These are phyloP conservation scores for Microctonus brassicae DNA, from an alignment of 2,888 invertebrate species.

Conservation along the genomic window DNA sequence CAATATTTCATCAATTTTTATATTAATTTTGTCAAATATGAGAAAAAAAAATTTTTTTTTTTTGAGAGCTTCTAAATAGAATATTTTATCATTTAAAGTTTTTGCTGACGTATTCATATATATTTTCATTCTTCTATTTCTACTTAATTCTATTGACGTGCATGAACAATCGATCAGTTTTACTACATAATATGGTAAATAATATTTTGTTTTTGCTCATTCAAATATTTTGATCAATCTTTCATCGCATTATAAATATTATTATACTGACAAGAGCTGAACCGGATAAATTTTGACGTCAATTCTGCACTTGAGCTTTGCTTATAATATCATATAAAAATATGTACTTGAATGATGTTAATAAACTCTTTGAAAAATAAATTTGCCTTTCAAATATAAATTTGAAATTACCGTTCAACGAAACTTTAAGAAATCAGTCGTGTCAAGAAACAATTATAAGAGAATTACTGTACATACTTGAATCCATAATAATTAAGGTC, in stretches of 20 bases:
- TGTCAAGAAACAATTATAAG: background rate
- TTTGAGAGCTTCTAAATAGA: too few species aligned
- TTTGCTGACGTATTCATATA: background rate
- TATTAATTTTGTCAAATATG: too few species aligned
- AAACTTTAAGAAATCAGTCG: background rate
- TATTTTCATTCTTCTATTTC: background rate
- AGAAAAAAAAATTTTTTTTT: too few species aligned
- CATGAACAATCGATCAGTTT: too few species aligned
- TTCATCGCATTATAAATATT: background rate
- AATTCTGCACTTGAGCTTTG: background rate
- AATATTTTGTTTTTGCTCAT: background rate
- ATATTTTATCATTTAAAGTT: too few species aligned
- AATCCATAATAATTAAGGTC: too few species aligned
- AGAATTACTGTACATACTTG: too few species aligned
- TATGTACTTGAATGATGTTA: too few species aligned
- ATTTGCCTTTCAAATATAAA: background rate
- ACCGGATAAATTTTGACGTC: too few species aligned
- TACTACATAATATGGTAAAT: background rate
- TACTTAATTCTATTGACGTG: too few species aligned
- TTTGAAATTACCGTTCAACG: background rate
- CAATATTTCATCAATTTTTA: too few species aligned
- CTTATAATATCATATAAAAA: too few species aligned
- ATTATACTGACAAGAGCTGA: background rate
- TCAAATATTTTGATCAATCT: background rate
- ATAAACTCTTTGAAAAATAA: background rate